Evolutionary conservation across 1,140 invertebrate genomes (phyloP).

Genomic region (Drosophila nigromelanica): DNA sequence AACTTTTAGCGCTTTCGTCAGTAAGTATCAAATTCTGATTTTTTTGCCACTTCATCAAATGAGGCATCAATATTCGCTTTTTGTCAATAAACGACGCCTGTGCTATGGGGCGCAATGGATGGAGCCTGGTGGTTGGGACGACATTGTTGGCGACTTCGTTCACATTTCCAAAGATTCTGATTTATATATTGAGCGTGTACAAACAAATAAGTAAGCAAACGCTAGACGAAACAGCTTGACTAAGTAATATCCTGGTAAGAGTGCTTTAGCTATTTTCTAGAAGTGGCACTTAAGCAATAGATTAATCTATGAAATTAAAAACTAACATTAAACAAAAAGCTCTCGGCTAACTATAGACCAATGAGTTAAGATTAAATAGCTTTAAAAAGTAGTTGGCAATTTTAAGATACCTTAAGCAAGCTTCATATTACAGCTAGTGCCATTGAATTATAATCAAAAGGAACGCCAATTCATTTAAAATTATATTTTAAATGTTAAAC

Average conservation of each 20-base stretch:
- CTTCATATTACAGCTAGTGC: too few relatives aligned
- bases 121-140: not conserved
- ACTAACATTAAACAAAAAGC: too few relatives aligned
- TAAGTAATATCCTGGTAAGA: constrained; percentile 11
- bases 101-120: not conserved
- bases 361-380: not conserved
- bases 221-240: constrained; percentile 5
- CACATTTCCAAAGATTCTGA: constrained; percentile 3
- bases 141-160: constrained; percentile 24
- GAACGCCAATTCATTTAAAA: not conserved
- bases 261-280: not conserved
- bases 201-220: constrained; percentile 3
- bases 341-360: too few relatives aligned
- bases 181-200: not conserved
- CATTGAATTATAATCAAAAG: not conserved
- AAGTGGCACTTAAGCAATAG: not conserved
- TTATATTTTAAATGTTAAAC: not conserved
- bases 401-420: too few relatives aligned
- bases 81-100: constrained; percentile 42
- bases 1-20: constrained; percentile 14
- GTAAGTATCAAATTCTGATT: constrained; percentile 39
- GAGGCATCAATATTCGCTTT: constrained; percentile 36
- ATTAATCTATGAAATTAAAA: constrained; percentile 6
- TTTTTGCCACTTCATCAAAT: constrained; percentile 56
- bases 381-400: too few relatives aligned